phyloP scores from a whole-genome alignment of 2,113 vertebrate species.

The Hydrochoerus hydrochaeris region DNA sequence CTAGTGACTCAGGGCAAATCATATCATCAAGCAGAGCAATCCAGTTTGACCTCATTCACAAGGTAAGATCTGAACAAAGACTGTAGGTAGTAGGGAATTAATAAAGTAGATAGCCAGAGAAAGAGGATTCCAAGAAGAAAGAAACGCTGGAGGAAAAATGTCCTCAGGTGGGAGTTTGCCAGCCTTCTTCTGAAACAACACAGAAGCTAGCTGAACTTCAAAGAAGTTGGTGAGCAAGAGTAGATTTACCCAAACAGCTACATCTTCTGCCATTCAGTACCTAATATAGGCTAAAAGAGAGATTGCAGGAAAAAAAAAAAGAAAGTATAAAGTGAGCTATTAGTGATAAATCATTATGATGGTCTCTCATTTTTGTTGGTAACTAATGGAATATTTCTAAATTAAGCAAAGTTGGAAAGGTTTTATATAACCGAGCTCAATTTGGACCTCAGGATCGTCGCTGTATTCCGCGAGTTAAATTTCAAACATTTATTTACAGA shows the following conservation, averaged over 20 bases:
- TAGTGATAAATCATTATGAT: not conserved
- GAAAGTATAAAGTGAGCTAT: not conserved
- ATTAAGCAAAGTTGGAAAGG: not conserved
- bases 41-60: not conserved
- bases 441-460: not conserved
- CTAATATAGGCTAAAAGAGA: not conserved
- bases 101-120: not conserved
- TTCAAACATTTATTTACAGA: conserved; percentile 14
- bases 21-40: not conserved
- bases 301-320: not conserved
- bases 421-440: not conserved
- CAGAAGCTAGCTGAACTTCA: not conserved
- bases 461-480: not conserved
- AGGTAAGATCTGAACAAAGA: not conserved
- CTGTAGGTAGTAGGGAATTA: not conserved
- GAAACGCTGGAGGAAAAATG: not conserved
- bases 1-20: not conserved
- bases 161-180: not conserved
- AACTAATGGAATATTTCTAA: conserved; percentile 30
- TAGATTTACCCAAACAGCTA: not conserved
- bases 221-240: not conserved
- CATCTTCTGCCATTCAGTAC: not conserved
- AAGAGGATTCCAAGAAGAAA: not conserved
- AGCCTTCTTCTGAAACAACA: not conserved
- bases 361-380: not conserved